Percentiles rank a stretch among this genome's conserved stretches.
phyloP scores from a whole-genome alignment of 2,797 vertebrate genomes.

The Alca torda region DNA sequence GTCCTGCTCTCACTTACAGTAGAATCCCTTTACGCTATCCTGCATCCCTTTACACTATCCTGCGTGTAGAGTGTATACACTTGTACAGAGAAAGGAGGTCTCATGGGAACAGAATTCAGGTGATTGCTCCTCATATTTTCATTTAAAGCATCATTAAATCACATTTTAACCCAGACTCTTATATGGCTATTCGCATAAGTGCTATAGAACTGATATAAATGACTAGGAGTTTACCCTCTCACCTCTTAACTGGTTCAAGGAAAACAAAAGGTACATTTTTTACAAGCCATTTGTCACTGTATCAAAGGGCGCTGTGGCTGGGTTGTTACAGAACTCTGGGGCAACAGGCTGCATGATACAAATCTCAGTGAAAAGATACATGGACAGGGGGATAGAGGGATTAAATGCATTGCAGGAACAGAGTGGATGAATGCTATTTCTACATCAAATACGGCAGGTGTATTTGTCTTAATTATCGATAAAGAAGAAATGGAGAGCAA shows the following conservation, averaged over 20 bases:
- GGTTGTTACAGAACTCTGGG: background rate
- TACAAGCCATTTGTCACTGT: background rate
- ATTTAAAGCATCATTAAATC: background rate
- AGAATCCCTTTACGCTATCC: background rate
- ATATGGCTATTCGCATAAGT: background rate
- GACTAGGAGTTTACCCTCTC: background rate
- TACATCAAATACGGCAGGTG: background rate
- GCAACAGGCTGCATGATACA: rapidly evolving
- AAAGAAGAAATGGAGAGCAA: background rate
- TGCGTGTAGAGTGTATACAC: background rate
- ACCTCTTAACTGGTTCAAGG: background rate
- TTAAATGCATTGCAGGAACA: background rate
- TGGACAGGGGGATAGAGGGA: background rate
- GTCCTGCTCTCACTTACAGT: background rate
- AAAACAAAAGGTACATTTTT: background rate
- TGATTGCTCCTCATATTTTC: background rate
- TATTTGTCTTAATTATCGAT: background rate
- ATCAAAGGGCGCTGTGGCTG: background rate
- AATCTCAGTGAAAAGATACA: background rate
- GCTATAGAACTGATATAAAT: background rate
- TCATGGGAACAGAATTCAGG: background rate
- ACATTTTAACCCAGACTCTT: background rate
- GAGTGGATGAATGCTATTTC: background rate
- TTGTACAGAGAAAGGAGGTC: background rate
- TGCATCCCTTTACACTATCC: background rate